A percentile compares a stretch with the other conserved stretches of the same genome.
Conservation (phyloP, 2,113 vertebrate genomes). For the Tetraodon nigroviridis region DNA sequence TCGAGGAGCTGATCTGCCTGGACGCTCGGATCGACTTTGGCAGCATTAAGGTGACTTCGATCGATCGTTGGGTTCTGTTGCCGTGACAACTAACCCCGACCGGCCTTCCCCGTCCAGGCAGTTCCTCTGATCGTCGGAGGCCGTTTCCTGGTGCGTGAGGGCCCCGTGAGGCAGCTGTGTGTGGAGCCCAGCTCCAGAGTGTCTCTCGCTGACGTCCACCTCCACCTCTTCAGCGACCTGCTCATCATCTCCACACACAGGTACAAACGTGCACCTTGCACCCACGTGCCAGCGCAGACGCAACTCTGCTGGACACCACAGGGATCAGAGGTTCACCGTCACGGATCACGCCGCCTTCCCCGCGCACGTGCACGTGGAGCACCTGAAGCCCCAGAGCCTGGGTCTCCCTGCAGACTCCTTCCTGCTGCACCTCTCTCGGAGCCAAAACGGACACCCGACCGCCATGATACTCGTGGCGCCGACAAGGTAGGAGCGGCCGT, state of each 20-base stretch:
- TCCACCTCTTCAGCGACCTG: conserved; percentile 74
- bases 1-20: conserved; percentile 74
- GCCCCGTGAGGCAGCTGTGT: conserved; percentile 63
- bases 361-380: conserved; percentile 51
- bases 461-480: conserved; percentile 64
- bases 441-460: conserved; percentile 43
- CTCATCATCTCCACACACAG: conserved; percentile 68
- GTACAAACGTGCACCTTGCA: conserved; percentile 38
- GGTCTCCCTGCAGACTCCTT: conserved; percentile 68
- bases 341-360: conserved; percentile 69
- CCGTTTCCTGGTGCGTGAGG: conserved; percentile 69
- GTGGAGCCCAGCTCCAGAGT: conserved; percentile 42
- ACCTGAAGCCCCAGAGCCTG: conserved; percentile 53
- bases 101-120: conserved; percentile 40
- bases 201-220: conserved; percentile 57
- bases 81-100: background rate
- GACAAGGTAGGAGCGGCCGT: conserved; percentile 45
- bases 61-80: background rate
- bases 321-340: conserved; percentile 68
- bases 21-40: conserved; percentile 72
- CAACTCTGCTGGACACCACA: conserved; percentile 20
- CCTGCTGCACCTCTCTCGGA: conserved; percentile 64
- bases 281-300: background rate
- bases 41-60: conserved; percentile 66
- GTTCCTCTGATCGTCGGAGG: conserved; percentile 71